Evolutionary conservation across 2,797 vertebrate genomes (phyloP), one percentile per base, ranked within the genome.

Genomic region (Danio albolineatus): DNA sequence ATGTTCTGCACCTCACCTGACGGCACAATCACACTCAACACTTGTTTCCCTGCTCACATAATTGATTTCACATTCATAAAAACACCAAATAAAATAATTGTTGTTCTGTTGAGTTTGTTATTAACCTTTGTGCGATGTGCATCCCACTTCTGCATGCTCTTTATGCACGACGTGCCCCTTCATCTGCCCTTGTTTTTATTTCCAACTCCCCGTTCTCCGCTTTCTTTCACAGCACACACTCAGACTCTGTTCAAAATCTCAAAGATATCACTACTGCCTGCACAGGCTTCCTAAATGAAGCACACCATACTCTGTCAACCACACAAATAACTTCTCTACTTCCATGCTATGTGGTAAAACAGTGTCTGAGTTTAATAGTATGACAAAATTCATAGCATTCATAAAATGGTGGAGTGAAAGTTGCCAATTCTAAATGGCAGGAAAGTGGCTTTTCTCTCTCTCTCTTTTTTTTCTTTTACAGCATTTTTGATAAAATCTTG

Each of bases 31-130:
- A 86, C 80, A 82, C 84, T 73, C 82, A 87, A 91, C 86, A 85
- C 83, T 86, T 83, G 77, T 84, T 89, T 83, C 83, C 48, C 67
- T 83, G 73, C 78, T 86, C 46, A 66, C 86, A 86, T 84, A 80
- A 84, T 85, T 84, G 84, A 88, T 82, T 84, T 85, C 76, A 86
- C 69, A 71, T 79, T 53, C 59, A 75, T 51, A 78, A 48, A 74
- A 71, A 81, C 80, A 65, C 75, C 51, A 81, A 83, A 84, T 86
- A 83, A 88, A 90, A 89, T 89, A 90, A 92, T 90, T 89, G 85
- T 83, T 89, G 90, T 90, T 86, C 87, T 86, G 83, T 36, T 48
- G 81, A 87, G 89, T 89, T 90, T 81, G 87, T 91, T 90, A 91
- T 92, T 91, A 91, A 92, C 88, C 90, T 91, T 87, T 79, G 84